Evolutionary conservation across 2,113 vertebrate species (phyloP), one percentile per base, ranked within the genome.

Genomic region (Tachycineta bicolor): DNA sequence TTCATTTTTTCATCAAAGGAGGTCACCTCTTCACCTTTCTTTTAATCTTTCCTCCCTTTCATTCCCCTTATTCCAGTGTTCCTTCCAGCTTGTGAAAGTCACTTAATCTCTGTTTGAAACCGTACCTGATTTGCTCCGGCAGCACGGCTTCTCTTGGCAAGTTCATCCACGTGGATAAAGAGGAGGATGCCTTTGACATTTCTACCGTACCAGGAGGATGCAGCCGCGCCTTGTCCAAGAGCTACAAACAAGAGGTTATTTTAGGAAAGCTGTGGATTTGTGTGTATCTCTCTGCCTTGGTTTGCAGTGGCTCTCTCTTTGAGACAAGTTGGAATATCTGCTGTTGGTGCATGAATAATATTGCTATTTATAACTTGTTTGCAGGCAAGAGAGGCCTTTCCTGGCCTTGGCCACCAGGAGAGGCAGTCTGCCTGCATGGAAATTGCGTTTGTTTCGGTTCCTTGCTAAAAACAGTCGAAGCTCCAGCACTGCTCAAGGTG

Each of bases 71-170:
- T 92, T 90, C 90, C 62, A 92, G 41, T 91, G 86, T 82, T 94
- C 94, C 91, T 89, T 96, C 49, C 79, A 56, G 26, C 83, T 55
- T 95, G 73, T 92, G 83, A 96, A 93, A 93, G 69, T 82, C 93
- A 94, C 90, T 96, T 96, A 96, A 96, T 96, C 96, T 92, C 96
- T 78, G 80, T 94, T 96, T 97, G 96, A 97, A 90, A 53, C 80
- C 90, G 64, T 78, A 68, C 88, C 80, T 65, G 64, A 87, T 96
- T 87, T 95, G 92, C 93, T 96, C 92, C 12, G 23, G 86, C 92
- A 89, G 96, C 90, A 65, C 2, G 9, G 80, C 73, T 92, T 92
- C 96, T 82, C 65, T 89, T 87, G 65, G 71, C 4, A 5, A 90
- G 96, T 96, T 94, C 90, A 59, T 87, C 64, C 93, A 76, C 59